phyloP scores from a whole-genome alignment of 1,140 invertebrate genomes.

The Tetramorium alpestre region DNA sequence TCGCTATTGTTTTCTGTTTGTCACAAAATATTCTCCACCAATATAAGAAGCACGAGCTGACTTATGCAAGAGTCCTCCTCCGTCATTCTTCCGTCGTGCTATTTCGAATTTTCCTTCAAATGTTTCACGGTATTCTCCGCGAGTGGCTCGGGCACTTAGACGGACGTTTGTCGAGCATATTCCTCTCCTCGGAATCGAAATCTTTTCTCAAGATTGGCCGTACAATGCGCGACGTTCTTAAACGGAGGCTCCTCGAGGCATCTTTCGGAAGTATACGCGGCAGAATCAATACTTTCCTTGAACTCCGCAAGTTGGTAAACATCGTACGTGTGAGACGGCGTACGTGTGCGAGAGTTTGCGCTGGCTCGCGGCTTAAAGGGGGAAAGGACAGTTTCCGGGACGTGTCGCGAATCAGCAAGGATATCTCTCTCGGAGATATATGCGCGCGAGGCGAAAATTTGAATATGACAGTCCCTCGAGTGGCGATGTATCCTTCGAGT shows the following conservation, averaged over 20 bases:
- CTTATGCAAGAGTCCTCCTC: neutral
- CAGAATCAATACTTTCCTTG: conserved; percentile 49
- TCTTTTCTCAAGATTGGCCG: conserved; percentile 21
- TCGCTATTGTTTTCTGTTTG: neutral
- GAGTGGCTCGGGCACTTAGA: conserved; percentile 17
- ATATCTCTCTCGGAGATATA: neutral
- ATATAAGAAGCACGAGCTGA: neutral
- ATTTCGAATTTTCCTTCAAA: conserved; percentile 20
- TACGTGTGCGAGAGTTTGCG: neutral
- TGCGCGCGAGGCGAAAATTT: neutral
- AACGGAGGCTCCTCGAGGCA: neutral
- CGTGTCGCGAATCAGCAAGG: conserved; percentile 24
- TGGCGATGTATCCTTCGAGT: neutral
- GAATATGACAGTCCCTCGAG: neutral
- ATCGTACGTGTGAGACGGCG: conserved; percentile 1
- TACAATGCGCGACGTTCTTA: conserved; percentile 19
- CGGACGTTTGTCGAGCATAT: conserved; percentile 7
- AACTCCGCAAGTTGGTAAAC: conserved; percentile 27
- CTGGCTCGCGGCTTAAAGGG: conserved; percentile 20
- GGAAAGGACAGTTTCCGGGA: conserved; percentile 28
- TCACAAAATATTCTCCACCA: neutral
- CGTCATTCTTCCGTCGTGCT: neutral
- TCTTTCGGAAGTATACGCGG: conserved; percentile 34
- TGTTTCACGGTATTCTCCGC: conserved; percentile 11
- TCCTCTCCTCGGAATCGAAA: conserved; percentile 3